Percentiles rank a stretch among this genome's conserved stretches.
Evolutionary conservation across 1,140 invertebrate species (phyloP).

Genomic region (Diorhabda sublineata): DNA sequence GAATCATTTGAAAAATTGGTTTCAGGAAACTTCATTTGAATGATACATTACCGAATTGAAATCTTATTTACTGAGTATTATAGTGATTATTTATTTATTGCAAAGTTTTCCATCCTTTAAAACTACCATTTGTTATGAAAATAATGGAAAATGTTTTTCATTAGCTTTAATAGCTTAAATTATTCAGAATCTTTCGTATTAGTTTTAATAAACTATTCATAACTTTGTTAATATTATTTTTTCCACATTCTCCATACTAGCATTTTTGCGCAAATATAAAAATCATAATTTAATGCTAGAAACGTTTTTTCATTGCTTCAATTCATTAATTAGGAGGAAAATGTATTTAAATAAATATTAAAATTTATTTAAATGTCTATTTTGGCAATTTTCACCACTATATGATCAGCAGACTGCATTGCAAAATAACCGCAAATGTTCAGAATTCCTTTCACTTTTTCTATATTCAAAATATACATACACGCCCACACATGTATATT

Average conservation of each 20-base stretch:
- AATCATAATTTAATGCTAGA: neutral
- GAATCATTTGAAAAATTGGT: neutral
- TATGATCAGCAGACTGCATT: neutral
- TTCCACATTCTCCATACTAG: neutral
- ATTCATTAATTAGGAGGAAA: neutral
- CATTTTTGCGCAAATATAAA: neutral
- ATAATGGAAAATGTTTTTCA: neutral
- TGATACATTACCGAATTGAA: neutral
- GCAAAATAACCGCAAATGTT: neutral
- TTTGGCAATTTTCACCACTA: neutral
- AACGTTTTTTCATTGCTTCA: neutral
- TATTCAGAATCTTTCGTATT: neutral
- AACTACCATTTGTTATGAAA: neutral
- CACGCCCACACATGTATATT: neutral
- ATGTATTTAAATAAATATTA: neutral
- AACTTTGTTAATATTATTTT: neutral
- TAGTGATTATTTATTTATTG: neutral
- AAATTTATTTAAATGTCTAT: neutral
- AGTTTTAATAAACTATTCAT: neutral
- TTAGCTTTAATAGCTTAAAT: neutral
- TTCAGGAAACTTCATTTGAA: neutral
- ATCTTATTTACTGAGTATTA: neutral
- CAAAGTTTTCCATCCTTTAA: neutral
- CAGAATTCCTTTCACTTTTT: constrained; percentile 2
- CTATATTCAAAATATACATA: constrained; percentile 1